Conservation (phyloP, 2,888 invertebrate genomes). For the Caenorhabditis panamensis region DNA sequence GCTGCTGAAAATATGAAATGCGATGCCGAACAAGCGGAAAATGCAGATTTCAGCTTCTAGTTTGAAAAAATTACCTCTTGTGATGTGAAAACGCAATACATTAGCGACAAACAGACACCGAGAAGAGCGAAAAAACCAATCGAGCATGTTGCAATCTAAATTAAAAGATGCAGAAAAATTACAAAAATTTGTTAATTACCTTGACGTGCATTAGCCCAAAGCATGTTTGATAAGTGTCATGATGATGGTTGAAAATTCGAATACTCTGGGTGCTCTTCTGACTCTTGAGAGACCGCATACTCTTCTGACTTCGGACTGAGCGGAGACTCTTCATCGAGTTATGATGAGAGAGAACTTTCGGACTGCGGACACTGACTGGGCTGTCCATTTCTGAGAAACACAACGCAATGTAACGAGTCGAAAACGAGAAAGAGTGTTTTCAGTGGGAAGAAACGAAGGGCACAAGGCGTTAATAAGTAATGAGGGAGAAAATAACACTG, state of each 20-base stretch:
- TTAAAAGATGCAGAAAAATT: not conserved
- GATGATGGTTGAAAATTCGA: slow-evolving; percentile 72
- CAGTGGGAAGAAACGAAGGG: slow-evolving; percentile 39
- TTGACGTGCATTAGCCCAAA: slow-evolving; percentile 70
- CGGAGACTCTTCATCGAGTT: slow-evolving; percentile 64
- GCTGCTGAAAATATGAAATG: slow-evolving; percentile 48
- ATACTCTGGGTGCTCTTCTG: slow-evolving; percentile 64
- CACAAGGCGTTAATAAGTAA: slow-evolving; percentile 56
- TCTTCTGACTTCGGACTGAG: slow-evolving; percentile 58
- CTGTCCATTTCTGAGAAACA: slow-evolving; percentile 31
- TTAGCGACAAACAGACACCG: slow-evolving; percentile 62
- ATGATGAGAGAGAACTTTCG: slow-evolving; percentile 57
- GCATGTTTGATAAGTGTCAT: slow-evolving; percentile 68
- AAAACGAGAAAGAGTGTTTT: slow-evolving; percentile 25
- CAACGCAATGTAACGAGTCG: slow-evolving; percentile 9
- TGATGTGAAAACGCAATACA: slow-evolving; percentile 68
- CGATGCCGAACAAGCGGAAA: too few species aligned
- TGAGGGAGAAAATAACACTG: slow-evolving; percentile 25
- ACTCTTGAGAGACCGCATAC: slow-evolving; percentile 60
- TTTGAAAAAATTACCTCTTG: slow-evolving; percentile 52
- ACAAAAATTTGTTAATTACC: slow-evolving; percentile 33
- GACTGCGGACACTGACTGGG: slow-evolving; percentile 52
- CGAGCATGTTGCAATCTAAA: slow-evolving; percentile 67
- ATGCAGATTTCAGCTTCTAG: too few species aligned
- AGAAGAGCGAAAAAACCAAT: slow-evolving; percentile 70